These are phyloP conservation scores for Acanthacorydalis orientalis DNA, from an alignment of 2,888 invertebrate genomes.

Conservation along the genomic window DNA sequence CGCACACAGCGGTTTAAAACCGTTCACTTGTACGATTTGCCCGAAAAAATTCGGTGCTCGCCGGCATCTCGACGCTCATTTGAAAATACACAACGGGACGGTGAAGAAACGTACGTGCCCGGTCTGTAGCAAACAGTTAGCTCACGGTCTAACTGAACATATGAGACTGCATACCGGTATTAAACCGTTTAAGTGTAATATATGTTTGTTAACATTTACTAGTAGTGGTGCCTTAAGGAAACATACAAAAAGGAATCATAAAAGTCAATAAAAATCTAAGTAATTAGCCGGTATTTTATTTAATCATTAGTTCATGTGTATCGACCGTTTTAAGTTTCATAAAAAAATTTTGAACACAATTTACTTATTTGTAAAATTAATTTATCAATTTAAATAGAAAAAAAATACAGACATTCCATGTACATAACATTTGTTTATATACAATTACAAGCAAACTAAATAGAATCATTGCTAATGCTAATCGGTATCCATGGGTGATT, in stretches of 20 bases:
- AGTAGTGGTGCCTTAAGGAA: slow-evolving; percentile 22
- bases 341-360: too few species aligned
- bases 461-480: slow-evolving; percentile 1
- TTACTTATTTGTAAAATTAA: too few species aligned
- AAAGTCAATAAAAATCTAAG: slow-evolving; percentile 1
- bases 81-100: slow-evolving; percentile 22
- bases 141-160: slow-evolving; percentile 22
- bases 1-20: slow-evolving; percentile 22
- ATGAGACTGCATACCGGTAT: slow-evolving; percentile 22
- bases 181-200: slow-evolving; percentile 21
- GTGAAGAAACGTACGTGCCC: slow-evolving; percentile 20
- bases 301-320: too few species aligned
- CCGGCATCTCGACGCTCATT: slow-evolving; percentile 23
- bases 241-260: slow-evolving; percentile 22
- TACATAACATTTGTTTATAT: too few species aligned
- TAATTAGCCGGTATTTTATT: too few species aligned
- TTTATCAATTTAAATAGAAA: too few species aligned
- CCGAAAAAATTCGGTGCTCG: slow-evolving; percentile 23
- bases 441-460: too few species aligned
- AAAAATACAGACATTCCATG: too few species aligned
- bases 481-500: slow-evolving; percentile 13
- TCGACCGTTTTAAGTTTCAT: too few species aligned
- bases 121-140: slow-evolving; percentile 21
- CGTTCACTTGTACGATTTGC: slow-evolving; percentile 19
- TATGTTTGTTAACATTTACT: slow-evolving; percentile 21